Evolutionary conservation across 2,888 invertebrate genomes (phyloP), one percentile per base, ranked within the genome.

Genomic region (Saturnia pavonia): DNA sequence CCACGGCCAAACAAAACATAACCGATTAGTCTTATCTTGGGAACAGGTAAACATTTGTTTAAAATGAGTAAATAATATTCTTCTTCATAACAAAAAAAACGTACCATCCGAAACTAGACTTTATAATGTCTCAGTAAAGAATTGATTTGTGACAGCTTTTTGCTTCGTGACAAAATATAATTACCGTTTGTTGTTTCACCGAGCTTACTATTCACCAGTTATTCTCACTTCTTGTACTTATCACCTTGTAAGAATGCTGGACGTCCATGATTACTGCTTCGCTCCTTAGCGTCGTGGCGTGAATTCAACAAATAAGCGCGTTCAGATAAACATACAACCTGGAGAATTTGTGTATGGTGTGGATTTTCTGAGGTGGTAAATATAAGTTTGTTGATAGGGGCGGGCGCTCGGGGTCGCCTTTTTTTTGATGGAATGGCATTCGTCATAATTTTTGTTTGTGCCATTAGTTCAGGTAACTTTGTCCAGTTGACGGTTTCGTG

Each of bases 1-100:
- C 77, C 73, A 73, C 54, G 78, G 75, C 40, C 86, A 91, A 92
- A 91, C 88, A 91, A 89, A 89, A 86, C 84, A 86, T 89, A 87
- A 91, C 87, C 86, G 92, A 92, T 92, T 91, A 91, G 85, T 77
- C 78, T 89, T 91, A 92, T 92, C 90, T 86, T 54, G 75, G 68
- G 76, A 72, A 80, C 87, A 88, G 90, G 90, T 91, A 91, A 88
- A 86, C 86, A 87, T 84, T 88, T 87, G 87, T 83, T 81, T 72
- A 82, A 85, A 87, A 89, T 85, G 81, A 87, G 87, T 87, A 84
- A 85, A 90, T 89, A 86, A 82, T 78, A 65, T 12, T 27, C 25
- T 14, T 27, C 14, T 14, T 27, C 25, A 14, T 60, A 25, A 60
- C 57, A 11, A 60, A 60, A 14, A 60, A 22, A 25, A 60, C 4